Evolutionary conservation across 2,797 vertebrate species (phyloP).

Genomic region (Sebastes hubbsi): DNA sequence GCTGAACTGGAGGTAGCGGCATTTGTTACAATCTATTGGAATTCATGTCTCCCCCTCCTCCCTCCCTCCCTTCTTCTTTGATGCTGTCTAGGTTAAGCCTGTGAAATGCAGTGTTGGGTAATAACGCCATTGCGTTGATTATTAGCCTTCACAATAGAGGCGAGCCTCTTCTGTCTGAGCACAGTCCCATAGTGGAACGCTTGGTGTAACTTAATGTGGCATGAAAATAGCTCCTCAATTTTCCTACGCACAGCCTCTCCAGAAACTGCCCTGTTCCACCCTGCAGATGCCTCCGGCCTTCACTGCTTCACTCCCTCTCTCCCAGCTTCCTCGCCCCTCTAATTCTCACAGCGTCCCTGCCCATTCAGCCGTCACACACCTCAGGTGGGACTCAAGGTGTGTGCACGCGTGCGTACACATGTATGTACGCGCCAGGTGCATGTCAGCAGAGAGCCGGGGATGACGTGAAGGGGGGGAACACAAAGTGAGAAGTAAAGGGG

Average conservation of each 20-base stretch:
- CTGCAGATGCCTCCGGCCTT: conserved; percentile 56
- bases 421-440: not conserved
- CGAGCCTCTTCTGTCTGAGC: conserved; percentile 59
- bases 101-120: conserved; percentile 62
- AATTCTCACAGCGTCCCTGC: conserved; percentile 19
- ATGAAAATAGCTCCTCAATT: conserved; percentile 80
- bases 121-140: conserved; percentile 71
- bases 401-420: not conserved
- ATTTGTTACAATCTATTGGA: conserved; percentile 62
- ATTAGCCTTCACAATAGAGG: conserved; percentile 70
- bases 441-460: conserved; percentile 11
- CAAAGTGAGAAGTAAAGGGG: conserved; percentile 38
- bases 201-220: conserved; percentile 77
- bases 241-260: conserved; percentile 57
- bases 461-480: not conserved
- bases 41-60: conserved; percentile 41
- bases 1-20: conserved; percentile 33
- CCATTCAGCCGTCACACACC: conserved; percentile 41
- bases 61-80: conserved; percentile 25
- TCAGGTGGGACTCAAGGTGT: conserved; percentile 1
- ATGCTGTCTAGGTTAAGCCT: conserved; percentile 54
- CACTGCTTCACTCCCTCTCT: conserved; percentile 53
- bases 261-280: conserved; percentile 57
- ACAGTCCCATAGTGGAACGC: conserved; percentile 48
- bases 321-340: conserved; percentile 20